These are phyloP conservation scores for Cetonia aurata DNA, from an alignment of 2,888 invertebrate genomes.

Conservation along the genomic window DNA sequence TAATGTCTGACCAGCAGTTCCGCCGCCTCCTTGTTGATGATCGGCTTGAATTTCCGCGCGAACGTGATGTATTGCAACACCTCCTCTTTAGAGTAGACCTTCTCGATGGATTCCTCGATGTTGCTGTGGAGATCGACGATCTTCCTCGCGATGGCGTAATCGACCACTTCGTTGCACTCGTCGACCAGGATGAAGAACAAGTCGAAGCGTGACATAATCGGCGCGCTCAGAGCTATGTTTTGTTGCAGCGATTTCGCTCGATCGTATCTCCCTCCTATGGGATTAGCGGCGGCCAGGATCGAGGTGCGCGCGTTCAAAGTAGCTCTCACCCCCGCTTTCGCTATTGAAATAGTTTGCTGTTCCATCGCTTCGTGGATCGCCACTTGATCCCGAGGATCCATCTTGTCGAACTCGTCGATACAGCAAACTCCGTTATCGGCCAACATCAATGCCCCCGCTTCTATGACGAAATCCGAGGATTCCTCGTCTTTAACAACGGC, in stretches of 20 bases:
- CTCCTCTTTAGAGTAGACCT: conserved; percentile 89
- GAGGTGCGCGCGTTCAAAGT: conserved; percentile 98
- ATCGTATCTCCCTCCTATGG: conserved; percentile 97
- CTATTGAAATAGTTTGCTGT: conserved; percentile 98
- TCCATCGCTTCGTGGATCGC: conserved; percentile 99
- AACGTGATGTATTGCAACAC: conserved; percentile 96
- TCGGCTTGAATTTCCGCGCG: conserved; percentile 94
- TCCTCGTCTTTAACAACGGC: conserved; percentile 99
- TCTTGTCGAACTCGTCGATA: conserved; percentile 99
- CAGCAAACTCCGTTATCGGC: conserved; percentile 99
- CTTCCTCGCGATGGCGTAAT: conserved; percentile 96
- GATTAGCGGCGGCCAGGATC: conserved; percentile 98
- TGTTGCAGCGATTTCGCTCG: conserved; percentile 93
- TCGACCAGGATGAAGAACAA: conserved; percentile 98
- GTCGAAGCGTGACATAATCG: conserved; percentile 99
- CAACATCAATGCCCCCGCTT: conserved; percentile 98
- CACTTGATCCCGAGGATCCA: conserved; percentile 97
- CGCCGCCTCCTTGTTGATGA: conserved; percentile 84
- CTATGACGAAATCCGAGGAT: conserved; percentile 98
- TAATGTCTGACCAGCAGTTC: conserved; percentile 91
- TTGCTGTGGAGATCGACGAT: conserved; percentile 95
- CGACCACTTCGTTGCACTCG: conserved; percentile 94
- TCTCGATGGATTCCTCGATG: conserved; percentile 82
- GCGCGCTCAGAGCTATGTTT: conserved; percentile 93
- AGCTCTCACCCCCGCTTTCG: conserved; percentile 97